Percentiles rank a stretch among this genome's conserved stretches.
Evolutionary conservation across 2,113 vertebrate species (phyloP).

Genomic region (Herpetotheres cachinnans): DNA sequence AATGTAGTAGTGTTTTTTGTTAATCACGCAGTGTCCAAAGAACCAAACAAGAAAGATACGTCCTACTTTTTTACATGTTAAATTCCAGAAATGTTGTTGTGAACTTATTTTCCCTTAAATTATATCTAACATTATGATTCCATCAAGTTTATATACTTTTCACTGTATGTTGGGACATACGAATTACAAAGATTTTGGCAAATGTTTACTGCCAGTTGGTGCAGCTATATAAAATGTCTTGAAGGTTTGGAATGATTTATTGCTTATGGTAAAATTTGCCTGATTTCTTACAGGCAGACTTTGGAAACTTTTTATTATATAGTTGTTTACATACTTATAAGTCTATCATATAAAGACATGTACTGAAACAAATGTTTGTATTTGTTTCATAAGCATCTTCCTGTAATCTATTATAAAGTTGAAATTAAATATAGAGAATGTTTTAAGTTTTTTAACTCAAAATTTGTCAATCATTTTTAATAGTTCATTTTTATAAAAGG

Average conservation of each 20-base stretch:
- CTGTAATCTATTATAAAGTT: conserved; percentile 99
- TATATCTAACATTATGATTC: conserved; percentile 68
- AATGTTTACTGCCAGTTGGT: conserved; percentile 83
- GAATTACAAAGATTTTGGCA: conserved; percentile 63
- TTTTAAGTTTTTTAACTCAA: conserved; percentile 92
- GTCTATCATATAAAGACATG: conserved; percentile 91
- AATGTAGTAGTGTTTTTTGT: conserved; percentile 65
- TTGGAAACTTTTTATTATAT: conserved; percentile 87
- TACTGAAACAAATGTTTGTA: conserved; percentile 87
- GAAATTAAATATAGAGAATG: conserved; percentile 99
- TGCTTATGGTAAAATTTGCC: conserved; percentile 81
- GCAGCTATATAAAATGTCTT: conserved; percentile 84
- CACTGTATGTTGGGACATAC: conserved; percentile 64
- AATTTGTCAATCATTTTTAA: conserved; percentile 86
- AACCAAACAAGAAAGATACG: conserved; percentile 59
- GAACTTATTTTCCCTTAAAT: conserved; percentile 73
- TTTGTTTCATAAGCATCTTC: conserved; percentile 89
- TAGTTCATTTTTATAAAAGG: conserved; percentile 83
- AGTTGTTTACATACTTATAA: conserved; percentile 93
- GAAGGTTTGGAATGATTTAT: conserved; percentile 79
- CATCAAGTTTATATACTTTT: conserved; percentile 62
- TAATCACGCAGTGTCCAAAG: conserved; percentile 71
- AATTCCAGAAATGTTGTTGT: conserved; percentile 55
- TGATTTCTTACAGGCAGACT: conserved; percentile 88
- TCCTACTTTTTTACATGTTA: conserved; percentile 55